Conservation (phyloP, 1,140 invertebrate species). For the Drosophila nigromelanica region DNA sequence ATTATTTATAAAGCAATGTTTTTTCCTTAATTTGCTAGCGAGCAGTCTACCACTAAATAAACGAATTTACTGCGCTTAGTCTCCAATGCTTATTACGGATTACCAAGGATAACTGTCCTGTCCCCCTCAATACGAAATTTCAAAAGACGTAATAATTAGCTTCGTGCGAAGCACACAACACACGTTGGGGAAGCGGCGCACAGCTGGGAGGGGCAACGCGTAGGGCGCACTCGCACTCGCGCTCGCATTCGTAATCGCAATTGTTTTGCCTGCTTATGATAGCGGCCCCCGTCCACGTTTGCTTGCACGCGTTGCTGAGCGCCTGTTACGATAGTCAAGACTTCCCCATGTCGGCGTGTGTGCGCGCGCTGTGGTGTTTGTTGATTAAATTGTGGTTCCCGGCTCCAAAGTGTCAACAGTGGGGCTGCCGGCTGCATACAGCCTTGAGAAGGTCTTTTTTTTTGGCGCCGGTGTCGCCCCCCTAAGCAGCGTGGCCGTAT, state of each 20-base stretch:
- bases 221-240: constrained; percentile 1
- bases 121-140: too few species aligned
- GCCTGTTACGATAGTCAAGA: constrained; percentile 77
- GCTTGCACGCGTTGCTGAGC: constrained; percentile 19
- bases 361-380: constrained; percentile 48
- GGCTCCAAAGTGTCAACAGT: constrained; percentile 24
- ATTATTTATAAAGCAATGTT: too few species aligned
- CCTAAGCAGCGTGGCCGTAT: too few species aligned
- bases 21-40: too few species aligned
- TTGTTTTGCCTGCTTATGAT: background rate
- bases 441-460: constrained; percentile 72
- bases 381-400: constrained; percentile 51
- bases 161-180: background rate
- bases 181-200: background rate
- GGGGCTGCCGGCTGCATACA: background rate
- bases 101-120: too few species aligned
- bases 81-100: too few species aligned
- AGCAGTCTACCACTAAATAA: too few species aligned
- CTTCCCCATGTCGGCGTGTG: constrained; percentile 83
- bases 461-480: background rate
- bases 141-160: background rate
- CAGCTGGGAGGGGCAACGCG: constrained; percentile 14
- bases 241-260: constrained; percentile 7
- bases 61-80: too few species aligned
- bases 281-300: too few species aligned